Evolutionary conservation across 2,797 vertebrate species (phyloP).

Genomic region (Lophura swinhoii): DNA sequence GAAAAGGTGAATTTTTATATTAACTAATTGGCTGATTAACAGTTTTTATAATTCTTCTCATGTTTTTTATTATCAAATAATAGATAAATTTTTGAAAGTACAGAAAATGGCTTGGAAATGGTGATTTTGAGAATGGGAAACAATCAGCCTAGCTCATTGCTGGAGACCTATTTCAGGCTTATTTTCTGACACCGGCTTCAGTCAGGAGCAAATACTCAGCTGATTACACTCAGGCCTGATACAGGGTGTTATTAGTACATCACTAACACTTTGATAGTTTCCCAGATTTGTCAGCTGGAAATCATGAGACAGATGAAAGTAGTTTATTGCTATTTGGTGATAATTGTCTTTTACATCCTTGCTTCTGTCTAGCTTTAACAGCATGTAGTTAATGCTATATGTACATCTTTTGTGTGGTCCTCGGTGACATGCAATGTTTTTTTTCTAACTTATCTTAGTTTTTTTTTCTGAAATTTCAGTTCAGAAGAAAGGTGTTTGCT

Average conservation of each 20-base stretch:
- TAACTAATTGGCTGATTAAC: background rate
- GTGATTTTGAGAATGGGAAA: background rate
- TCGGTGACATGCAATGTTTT: background rate
- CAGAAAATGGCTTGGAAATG: background rate
- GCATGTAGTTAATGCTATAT: accelerated
- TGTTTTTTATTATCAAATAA: background rate
- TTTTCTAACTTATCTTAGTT: background rate
- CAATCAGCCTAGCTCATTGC: background rate
- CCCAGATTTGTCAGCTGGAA: constrained; percentile 21
- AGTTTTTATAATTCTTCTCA: background rate
- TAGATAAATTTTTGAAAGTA: background rate
- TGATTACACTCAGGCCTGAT: background rate
- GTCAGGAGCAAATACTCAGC: background rate
- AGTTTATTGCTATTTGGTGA: background rate
- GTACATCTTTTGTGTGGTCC: background rate
- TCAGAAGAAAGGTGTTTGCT: background rate
- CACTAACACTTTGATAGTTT: background rate
- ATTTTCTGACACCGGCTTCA: background rate
- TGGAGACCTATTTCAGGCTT: background rate
- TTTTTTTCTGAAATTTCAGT: background rate
- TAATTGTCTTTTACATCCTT: background rate
- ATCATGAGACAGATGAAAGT: background rate
- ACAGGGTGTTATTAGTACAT: background rate
- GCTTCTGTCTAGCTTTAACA: background rate
- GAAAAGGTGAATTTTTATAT: background rate